These are phyloP conservation scores for Cyanistes caeruleus DNA, from an alignment of 2,113 vertebrate genomes.

Conservation along the genomic window DNA sequence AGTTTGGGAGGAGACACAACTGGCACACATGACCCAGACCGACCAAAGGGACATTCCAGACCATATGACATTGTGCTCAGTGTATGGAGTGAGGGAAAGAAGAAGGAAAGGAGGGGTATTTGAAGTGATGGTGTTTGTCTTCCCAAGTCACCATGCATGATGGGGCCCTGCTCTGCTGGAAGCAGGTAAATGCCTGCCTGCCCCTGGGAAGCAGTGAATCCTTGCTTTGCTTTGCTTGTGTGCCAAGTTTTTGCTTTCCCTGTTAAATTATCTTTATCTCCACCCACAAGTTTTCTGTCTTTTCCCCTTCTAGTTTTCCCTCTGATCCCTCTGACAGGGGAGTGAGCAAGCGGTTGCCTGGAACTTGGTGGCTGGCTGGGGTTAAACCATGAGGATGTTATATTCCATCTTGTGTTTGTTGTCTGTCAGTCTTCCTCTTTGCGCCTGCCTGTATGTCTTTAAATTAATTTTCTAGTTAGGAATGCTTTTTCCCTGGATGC, in stretches of 20 bases:
- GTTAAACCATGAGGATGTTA: neutral
- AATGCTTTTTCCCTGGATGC: neutral
- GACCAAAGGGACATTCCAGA: neutral
- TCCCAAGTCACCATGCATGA: rapidly evolving
- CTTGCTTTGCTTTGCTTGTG: neutral
- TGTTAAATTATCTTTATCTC: neutral
- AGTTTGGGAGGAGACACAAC: neutral
- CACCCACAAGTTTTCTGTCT: neutral
- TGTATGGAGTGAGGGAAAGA: neutral
- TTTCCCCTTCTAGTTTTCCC: neutral
- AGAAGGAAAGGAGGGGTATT: neutral
- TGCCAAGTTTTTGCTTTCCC: neutral
- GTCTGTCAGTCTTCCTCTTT: neutral
- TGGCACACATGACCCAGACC: neutral
- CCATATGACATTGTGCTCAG: rapidly evolving
- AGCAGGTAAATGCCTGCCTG: neutral
- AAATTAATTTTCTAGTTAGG: neutral
- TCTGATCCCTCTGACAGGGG: neutral
- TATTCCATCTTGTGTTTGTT: neutral
- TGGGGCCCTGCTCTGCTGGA: neutral
- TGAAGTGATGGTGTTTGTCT: neutral
- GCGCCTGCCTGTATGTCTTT: neutral
- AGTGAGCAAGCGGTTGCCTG: neutral
- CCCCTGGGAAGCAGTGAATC: neutral
- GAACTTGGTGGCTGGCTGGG: neutral